Percentiles rank a stretch among this genome's conserved stretches.
Evolutionary conservation across 2,888 invertebrate species (phyloP).

Genomic region (Meandrusa payeni): DNA sequence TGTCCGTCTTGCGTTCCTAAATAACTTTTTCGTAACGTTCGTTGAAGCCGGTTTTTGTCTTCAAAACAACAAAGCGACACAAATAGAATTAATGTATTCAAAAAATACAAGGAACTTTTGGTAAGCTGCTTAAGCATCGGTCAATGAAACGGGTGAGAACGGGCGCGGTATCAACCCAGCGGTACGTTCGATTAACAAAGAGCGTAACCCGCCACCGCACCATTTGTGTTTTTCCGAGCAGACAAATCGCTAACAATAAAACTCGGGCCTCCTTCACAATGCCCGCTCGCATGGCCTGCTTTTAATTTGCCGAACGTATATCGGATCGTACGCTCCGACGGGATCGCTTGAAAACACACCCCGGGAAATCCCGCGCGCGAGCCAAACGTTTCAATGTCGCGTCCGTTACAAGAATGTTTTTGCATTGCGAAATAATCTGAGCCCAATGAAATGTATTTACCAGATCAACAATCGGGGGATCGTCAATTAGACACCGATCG

Average conservation of each 20-base stretch:
- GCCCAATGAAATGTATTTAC: slow-evolving; percentile 40
- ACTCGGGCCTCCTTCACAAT: slow-evolving; percentile 64
- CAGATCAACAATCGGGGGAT: slow-evolving; percentile 41
- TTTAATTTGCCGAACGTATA: slow-evolving; percentile 76
- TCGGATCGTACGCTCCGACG: slow-evolving; percentile 53
- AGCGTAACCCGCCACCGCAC: slow-evolving; percentile 63
- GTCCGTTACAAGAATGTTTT: slow-evolving; percentile 33
- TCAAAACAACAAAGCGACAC: too few species aligned
- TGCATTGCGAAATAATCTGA: slow-evolving; percentile 25
- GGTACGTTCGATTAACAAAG: slow-evolving; percentile 67
- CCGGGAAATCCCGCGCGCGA: slow-evolving; percentile 54
- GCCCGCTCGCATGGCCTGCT: slow-evolving; percentile 70
- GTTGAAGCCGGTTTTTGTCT: too few species aligned
- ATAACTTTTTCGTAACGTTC: too few species aligned
- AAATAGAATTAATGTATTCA: too few species aligned
- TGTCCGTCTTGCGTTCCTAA: too few species aligned
- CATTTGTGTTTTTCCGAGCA: slow-evolving; percentile 74
- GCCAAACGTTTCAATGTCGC: slow-evolving; percentile 39
- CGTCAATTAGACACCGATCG: slow-evolving; percentile 54
- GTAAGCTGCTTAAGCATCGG: slow-evolving; percentile 25
- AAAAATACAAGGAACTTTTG: background rate
- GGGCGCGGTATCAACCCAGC: slow-evolving; percentile 48
- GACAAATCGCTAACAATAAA: slow-evolving; percentile 77
- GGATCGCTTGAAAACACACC: slow-evolving; percentile 68
- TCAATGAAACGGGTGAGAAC: slow-evolving; percentile 32